Evolutionary conservation across 2,888 invertebrate species (phyloP).

Genomic region (Lymantria dispar): DNA sequence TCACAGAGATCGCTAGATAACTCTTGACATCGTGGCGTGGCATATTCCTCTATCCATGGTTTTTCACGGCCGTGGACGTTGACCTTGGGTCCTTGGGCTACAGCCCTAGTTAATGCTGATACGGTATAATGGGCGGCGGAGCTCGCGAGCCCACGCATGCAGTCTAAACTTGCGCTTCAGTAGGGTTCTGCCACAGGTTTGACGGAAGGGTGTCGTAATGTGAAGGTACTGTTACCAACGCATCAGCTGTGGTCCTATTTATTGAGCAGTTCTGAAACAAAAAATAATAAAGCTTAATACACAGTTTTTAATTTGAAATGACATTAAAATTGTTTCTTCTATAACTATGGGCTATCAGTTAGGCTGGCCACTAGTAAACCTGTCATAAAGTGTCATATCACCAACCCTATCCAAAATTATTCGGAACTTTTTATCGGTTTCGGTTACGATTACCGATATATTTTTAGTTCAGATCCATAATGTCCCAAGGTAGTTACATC

Average conservation of each 20-base stretch:
- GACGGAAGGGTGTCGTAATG: slow-evolving; percentile 86
- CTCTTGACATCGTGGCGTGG: slow-evolving; percentile 46
- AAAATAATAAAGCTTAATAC: background rate
- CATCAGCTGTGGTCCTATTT: slow-evolving; percentile 86
- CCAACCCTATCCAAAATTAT: too few species aligned
- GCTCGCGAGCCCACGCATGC: slow-evolving; percentile 40
- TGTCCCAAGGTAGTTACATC: too few species aligned
- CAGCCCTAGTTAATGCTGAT: slow-evolving; percentile 55
- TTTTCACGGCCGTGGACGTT: slow-evolving; percentile 67
- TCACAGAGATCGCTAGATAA: slow-evolving; percentile 44
- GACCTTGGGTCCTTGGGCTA: slow-evolving; percentile 38
- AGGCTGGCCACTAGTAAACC: too few species aligned
- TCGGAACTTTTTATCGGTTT: too few species aligned
- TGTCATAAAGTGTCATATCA: too few species aligned
- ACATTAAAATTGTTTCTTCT: too few species aligned
- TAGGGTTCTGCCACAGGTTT: slow-evolving; percentile 70
- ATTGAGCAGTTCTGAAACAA: slow-evolving; percentile 86
- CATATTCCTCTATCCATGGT: slow-evolving; percentile 49
- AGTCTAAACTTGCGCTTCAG: slow-evolving; percentile 72
- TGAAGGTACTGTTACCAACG: slow-evolving; percentile 88
- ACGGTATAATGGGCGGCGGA: slow-evolving; percentile 45
- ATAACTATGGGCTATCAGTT: too few species aligned
- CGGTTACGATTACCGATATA: too few species aligned
- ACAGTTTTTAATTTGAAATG: background rate
- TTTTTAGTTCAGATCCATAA: too few species aligned